A percentile compares a stretch with the other conserved stretches of the same genome.
These are phyloP conservation scores for Thaumetopoea pityocampa DNA, from an alignment of 1,140 invertebrate genomes.

Conservation along the genomic window DNA sequence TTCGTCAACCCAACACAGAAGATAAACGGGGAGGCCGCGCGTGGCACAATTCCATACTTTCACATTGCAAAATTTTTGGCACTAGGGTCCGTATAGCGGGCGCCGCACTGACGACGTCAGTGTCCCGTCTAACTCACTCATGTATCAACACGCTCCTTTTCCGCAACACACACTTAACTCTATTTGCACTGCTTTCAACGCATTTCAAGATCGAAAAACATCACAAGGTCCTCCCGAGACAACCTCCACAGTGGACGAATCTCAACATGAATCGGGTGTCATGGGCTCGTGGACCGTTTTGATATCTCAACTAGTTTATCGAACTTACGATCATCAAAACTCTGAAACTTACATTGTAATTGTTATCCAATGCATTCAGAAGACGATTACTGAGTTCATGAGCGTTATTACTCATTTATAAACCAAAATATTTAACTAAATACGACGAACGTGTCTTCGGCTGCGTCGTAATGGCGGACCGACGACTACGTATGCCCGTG, in stretches of 20 bases:
- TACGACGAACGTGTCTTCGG: conserved; percentile 76
- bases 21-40: conserved; percentile 63
- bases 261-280: conserved; percentile 69
- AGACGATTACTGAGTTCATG: conserved; percentile 76
- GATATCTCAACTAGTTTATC: conserved; percentile 61
- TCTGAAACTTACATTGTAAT: conserved; percentile 76
- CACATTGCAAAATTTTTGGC: conserved; percentile 76
- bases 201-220: conserved; percentile 28
- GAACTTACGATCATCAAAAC: conserved; percentile 57
- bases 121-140: conserved; percentile 64
- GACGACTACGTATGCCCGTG: conserved; percentile 77
- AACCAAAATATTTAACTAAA: conserved; percentile 77
- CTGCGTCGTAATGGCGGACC: conserved; percentile 76
- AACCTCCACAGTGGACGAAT: conserved; percentile 56
- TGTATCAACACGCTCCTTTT: conserved; percentile 56
- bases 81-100: conserved; percentile 68
- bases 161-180: conserved; percentile 32
- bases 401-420: conserved; percentile 77
- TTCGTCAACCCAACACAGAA: conserved; percentile 32
- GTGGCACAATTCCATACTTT: conserved; percentile 73
- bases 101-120: conserved; percentile 67
- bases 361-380: conserved; percentile 76
- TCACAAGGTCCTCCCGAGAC: conserved; percentile 35
- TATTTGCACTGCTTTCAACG: conserved; percentile 22
- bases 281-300: conserved; percentile 68